Base-by-base conservation (phyloP, 2,888 invertebrate species). In the Zaprionus bogoriensis region DNA sequence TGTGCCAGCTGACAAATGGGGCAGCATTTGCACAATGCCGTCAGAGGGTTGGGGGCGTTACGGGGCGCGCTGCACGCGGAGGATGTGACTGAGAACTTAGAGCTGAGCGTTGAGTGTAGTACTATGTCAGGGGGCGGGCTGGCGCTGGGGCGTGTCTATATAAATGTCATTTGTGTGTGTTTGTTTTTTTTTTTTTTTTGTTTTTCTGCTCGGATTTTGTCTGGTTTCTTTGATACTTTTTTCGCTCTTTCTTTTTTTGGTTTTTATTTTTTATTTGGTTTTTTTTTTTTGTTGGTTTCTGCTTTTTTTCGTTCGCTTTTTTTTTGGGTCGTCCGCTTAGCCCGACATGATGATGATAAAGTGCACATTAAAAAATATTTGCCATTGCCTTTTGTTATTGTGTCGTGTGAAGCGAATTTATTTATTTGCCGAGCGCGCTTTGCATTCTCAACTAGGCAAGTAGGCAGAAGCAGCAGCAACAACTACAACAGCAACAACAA, bases 1-100 rank as follows among this genome's bases (percentile, higher is more conserved):
- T 81, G 90, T 81, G 88, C 87, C 82, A 90, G 84, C 89, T 90
- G 88, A 89, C 89, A 89, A 89, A 89, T 89, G 83, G 89, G 75
- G 79, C 89, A 88, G 77, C 86, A 76, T 84, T 88, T 88, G 80
- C 85, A 87, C 75, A 77, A 81, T 84, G 74, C 71, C 87, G 39
- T 44, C 64, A 67, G 41, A 36, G 9, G 7, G 14, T 7, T 9
- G 27, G 14, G 2, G 10, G 5, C 22, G 6, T 23, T 6, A 7
- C 27, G 17, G 17, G n/a, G 23, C 17, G 27, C 17, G 46, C 25
- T 12, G 20, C 14, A 30, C 7, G 39, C 17, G n/a, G 12, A 47
- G 47, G 53, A 52, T 45, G 59, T 52, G 45, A 46, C 46, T 44
- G 53, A 22, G 42, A 10, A 30, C 50, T 47, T 30, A 39, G 39